phyloP scores from a whole-genome alignment of 2,888 invertebrate genomes.

The Brachylomia viminalis region DNA sequence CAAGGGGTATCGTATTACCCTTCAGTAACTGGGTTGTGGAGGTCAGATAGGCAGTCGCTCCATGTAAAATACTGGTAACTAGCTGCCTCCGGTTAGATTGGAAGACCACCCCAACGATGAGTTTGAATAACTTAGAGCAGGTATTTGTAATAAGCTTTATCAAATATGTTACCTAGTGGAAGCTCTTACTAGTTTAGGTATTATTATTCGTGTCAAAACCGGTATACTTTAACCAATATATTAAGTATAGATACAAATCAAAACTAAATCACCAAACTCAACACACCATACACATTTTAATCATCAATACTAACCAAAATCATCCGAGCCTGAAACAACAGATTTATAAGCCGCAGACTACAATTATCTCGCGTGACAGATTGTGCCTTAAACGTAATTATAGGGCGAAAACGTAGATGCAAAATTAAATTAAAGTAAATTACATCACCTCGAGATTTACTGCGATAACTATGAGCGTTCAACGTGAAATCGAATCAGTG shows the following conservation, averaged over 20 bases:
- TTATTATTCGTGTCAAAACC: too few relatives aligned
- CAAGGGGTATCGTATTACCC: too few relatives aligned
- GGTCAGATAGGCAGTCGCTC: too few relatives aligned
- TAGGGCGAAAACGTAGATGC: slow-evolving; percentile 81
- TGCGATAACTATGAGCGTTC: slow-evolving; percentile 79
- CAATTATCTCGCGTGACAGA: slow-evolving; percentile 62
- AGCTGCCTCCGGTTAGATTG: too few relatives aligned
- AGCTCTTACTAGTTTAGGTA: too few relatives aligned
- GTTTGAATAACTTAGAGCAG: not conserved
- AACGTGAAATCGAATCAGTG: slow-evolving; percentile 87
- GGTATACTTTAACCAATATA: too few relatives aligned
- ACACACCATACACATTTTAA: slow-evolving; percentile 13
- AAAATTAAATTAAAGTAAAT: slow-evolving; percentile 90
- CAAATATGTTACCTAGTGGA: too few relatives aligned
- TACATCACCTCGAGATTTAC: slow-evolving; percentile 88
- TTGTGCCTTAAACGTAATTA: slow-evolving; percentile 82
- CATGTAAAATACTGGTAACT: too few relatives aligned
- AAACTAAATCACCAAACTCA: not conserved
- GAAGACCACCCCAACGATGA: too few relatives aligned
- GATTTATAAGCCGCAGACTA: slow-evolving; percentile 48
- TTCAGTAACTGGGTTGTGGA: too few relatives aligned
- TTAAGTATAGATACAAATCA: not conserved
- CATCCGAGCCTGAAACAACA: slow-evolving; percentile 42
- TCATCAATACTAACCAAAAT: slow-evolving; percentile 29
- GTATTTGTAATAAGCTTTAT: not conserved